Base-by-base conservation (phyloP, 2,113 vertebrate species). In the Petroica traversi region DNA sequence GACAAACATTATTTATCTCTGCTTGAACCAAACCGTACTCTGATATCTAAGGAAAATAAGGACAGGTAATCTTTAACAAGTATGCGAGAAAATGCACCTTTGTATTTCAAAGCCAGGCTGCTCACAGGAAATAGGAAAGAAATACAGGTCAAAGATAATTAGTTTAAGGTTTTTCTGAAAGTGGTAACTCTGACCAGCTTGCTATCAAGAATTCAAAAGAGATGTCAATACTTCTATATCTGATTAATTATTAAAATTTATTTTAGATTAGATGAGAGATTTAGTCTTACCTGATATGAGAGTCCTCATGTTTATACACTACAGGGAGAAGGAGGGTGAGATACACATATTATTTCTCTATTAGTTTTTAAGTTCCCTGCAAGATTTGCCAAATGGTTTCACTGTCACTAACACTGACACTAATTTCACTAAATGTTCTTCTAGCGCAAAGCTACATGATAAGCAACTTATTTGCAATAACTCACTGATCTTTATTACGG, bases 351-450 rank as follows among this genome's bases (percentile, higher is more conserved):
- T 86, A 74, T 91, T 84, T 86, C 19, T 59, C 57, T 57, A 61
- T 76, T 77, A 69, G 23, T 57, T 91, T 84, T 84, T 40, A 58
- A 89, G 81, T 74, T 74, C 33, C 8, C 19, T 69, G 16, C 33
- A 69, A 40, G 22, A 46, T 94, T 94, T 94, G 38, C 68, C 89
- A 78, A 86, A 86, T n/a, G 29, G 31, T 55, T 91, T 87, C 57
- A 40, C 55, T 55, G 64, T 75, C n/a, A 4, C 58, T 79, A 63
- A 52, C 43, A 46, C 3, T 78, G 76, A 92, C 83, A 58, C 66
- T 91, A 84, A 94, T 85, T 93, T 92, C 57, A 57, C 45, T 91
- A 88, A 93, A 89, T 89, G 78, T 72, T 89, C 48, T 78, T 71
- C 48, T 49, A 87, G 14, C 8, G 15, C 48, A 94, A 89, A 94